A percentile compares a stretch with the other conserved stretches of the same genome.
Evolutionary conservation across 23 tunicate genomes (phyloP).

Genomic region (Clavelina lepadiformis): DNA sequence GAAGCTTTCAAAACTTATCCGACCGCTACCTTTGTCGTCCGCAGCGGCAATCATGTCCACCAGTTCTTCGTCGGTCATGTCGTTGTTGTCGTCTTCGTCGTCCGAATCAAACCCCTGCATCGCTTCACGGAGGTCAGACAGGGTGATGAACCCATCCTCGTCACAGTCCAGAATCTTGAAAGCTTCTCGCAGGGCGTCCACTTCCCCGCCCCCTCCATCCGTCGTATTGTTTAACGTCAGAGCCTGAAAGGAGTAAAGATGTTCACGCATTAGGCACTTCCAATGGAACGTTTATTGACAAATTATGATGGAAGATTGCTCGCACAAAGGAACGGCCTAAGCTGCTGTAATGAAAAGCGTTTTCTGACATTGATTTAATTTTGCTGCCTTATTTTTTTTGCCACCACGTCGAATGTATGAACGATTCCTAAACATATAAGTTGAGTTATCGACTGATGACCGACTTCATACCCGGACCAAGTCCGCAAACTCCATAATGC

Average conservation of each 20-base stretch:
- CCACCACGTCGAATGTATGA: neutral
- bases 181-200: conserved; percentile 65
- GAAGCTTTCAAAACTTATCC: conserved; percentile 76
- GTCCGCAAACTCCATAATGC: conserved; percentile 31
- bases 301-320: no score
- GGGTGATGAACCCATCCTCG: conserved; percentile 84
- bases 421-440: neutral
- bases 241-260: conserved; percentile 8
- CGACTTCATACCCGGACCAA: conserved; percentile 42
- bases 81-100: conserved; percentile 41
- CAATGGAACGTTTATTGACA: no score
- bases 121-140: conserved; percentile 58
- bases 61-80: conserved; percentile 30
- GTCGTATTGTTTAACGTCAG: conserved; percentile 11
- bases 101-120: conserved; percentile 45
- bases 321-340: no score
- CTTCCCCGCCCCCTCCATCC: conserved; percentile 10
- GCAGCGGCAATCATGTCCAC: conserved; percentile 88
- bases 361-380: neutral
- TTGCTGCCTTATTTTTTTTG: neutral
- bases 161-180: conserved; percentile 92
- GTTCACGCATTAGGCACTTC: no score
- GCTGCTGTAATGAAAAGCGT: neutral
- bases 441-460: neutral
- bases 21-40: conserved; percentile 69